Evolutionary conservation across 2,113 vertebrate species (phyloP).

Genomic region (Etia nguti): DNA sequence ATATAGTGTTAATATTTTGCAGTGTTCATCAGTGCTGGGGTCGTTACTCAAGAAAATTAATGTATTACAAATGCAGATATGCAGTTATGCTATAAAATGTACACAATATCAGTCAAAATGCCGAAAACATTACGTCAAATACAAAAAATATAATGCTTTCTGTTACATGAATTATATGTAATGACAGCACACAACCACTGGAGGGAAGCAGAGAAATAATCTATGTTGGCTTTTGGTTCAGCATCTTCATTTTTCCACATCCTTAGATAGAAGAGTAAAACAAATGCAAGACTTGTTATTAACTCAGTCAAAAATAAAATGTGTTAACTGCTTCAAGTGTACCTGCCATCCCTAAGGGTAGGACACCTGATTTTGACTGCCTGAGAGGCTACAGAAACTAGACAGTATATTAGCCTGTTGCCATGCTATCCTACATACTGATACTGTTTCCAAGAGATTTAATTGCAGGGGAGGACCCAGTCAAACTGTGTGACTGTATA

Average conservation of each 20-base stretch:
- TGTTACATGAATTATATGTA: background rate
- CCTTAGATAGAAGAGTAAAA: background rate
- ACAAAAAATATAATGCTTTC: background rate
- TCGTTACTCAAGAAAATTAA: no score
- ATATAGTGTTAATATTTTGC: background rate
- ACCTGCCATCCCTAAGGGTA: background rate
- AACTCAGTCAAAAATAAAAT: background rate
- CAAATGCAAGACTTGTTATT: fast-evolving
- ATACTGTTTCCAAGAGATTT: background rate
- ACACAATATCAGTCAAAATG: background rate
- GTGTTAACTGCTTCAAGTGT: fast-evolving
- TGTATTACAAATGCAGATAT: no score
- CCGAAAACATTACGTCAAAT: background rate
- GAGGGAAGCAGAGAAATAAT: background rate
- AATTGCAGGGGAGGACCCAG: fast-evolving
- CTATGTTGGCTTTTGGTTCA: background rate
- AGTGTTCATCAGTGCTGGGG: background rate
- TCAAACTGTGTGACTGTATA: background rate
- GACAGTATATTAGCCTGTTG: background rate
- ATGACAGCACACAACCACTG: background rate
- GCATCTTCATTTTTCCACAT: background rate
- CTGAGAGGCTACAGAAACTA: background rate
- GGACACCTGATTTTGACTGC: background rate
- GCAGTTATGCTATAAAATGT: no score
- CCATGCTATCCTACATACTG: background rate